These are phyloP conservation scores for Lanius collurio DNA, from an alignment of 2,113 vertebrate species.

Conservation along the genomic window DNA sequence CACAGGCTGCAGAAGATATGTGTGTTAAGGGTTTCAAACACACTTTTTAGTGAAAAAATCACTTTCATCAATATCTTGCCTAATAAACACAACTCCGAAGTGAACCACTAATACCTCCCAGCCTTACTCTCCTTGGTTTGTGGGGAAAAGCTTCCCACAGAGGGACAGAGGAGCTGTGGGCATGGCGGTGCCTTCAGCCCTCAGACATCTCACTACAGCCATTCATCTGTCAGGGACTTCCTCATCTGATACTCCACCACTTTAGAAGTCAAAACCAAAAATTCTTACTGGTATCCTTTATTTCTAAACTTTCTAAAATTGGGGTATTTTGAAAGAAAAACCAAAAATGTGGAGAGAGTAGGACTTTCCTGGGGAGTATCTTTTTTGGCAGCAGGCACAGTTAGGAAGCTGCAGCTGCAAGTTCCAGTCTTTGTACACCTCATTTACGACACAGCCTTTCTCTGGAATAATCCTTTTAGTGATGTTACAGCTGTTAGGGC, in stretches of 20 bases:
- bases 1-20: background rate
- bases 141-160: background rate
- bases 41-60: rapidly evolving
- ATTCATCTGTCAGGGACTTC: background rate
- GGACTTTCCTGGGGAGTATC: background rate
- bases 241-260: background rate
- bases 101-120: background rate
- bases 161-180: background rate
- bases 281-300: background rate
- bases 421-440: conserved; percentile 31
- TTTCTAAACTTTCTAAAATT: background rate
- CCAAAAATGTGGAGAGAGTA: background rate
- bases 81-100: background rate
- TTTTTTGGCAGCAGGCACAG: background rate
- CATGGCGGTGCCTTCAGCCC: background rate
- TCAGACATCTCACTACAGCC: background rate
- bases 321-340: background rate
- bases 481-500: conserved; percentile 14
- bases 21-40: background rate
- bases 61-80: background rate
- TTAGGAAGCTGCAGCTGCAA: conserved; percentile 12
- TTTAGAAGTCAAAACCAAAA: background rate
- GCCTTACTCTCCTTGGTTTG: background rate
- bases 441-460: background rate
- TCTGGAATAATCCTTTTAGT: conserved; percentile 8